These are phyloP conservation scores for Lordiphosa stackelbergi DNA, from an alignment of 1,140 invertebrate genomes.

Conservation along the genomic window DNA sequence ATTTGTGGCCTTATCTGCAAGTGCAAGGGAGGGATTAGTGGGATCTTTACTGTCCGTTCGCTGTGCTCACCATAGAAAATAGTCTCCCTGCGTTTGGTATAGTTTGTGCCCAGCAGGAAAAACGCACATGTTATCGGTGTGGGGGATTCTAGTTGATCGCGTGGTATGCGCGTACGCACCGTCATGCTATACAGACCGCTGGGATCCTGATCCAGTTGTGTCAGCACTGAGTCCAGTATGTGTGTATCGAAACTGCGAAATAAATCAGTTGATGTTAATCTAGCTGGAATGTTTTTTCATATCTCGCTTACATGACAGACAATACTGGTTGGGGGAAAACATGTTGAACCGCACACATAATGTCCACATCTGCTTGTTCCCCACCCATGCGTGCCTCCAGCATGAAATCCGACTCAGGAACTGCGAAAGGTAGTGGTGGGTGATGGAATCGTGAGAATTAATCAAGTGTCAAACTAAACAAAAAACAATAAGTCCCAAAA, in stretches of 20 bases:
- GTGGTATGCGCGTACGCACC: slow-evolving; percentile 73
- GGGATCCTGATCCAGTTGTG: slow-evolving; percentile 73
- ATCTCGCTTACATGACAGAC: slow-evolving; percentile 71
- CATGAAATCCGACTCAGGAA: slow-evolving; percentile 76
- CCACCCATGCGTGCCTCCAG: slow-evolving; percentile 72
- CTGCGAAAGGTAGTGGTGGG: slow-evolving; percentile 29
- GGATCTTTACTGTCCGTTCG: slow-evolving; percentile 41
- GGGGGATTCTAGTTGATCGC: slow-evolving; percentile 73
- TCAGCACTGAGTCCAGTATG: slow-evolving; percentile 71
- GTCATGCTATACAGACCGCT: slow-evolving; percentile 75
- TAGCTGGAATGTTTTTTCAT: not conserved
- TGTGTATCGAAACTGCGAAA: slow-evolving; percentile 66
- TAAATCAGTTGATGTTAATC: slow-evolving; percentile 7
- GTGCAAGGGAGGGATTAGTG: slow-evolving; percentile 10
- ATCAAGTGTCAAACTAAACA: slow-evolving; percentile 76
- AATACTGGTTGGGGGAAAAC: slow-evolving; percentile 71
- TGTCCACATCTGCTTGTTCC: slow-evolving; percentile 63
- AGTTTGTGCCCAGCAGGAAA: slow-evolving; percentile 74
- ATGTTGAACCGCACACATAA: slow-evolving; percentile 74
- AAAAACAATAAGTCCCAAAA: slow-evolving; percentile 40
- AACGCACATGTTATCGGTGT: slow-evolving; percentile 77
- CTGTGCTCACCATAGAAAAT: slow-evolving; percentile 76
- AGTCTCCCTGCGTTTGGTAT: slow-evolving; percentile 76
- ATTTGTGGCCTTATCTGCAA: slow-evolving; percentile 75
- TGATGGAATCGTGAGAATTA: slow-evolving; percentile 67